Percentiles rank a stretch among this genome's conserved stretches.
phyloP scores from a whole-genome alignment of 2,888 invertebrate species.

The Epinotia demarniana region DNA sequence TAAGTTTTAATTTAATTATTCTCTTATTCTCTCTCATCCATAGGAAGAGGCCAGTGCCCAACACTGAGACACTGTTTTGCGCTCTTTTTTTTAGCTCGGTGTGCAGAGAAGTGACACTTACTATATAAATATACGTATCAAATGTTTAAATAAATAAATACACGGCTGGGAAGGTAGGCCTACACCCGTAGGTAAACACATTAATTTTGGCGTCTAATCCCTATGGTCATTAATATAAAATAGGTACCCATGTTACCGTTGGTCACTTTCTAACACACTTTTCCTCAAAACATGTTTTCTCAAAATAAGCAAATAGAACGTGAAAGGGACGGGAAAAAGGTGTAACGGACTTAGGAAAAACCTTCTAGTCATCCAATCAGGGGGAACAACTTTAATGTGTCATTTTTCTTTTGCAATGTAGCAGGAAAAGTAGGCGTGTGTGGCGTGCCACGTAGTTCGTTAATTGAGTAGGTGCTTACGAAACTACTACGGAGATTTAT shows the following conservation, averaged over 20 bases:
- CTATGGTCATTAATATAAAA: background rate
- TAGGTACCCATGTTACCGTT: background rate
- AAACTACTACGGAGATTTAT: background rate
- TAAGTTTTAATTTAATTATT: too few relatives aligned
- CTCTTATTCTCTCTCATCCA: too few relatives aligned
- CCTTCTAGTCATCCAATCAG: conserved; percentile 13
- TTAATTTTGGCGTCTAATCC: background rate
- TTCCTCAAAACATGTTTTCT: conserved; percentile 14
- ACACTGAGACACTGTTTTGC: too few relatives aligned
- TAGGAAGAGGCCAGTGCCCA: too few relatives aligned
- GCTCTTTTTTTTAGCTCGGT: too few relatives aligned
- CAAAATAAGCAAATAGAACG: conserved; percentile 11
- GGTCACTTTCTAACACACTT: conserved; percentile 7
- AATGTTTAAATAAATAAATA: too few relatives aligned
- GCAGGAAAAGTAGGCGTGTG: background rate
- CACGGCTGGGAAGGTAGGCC: too few relatives aligned
- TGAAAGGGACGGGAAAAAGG: conserved; percentile 12
- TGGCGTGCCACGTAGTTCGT: background rate
- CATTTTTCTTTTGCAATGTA: conserved; percentile 10
- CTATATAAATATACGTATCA: too few relatives aligned
- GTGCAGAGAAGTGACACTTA: too few relatives aligned
- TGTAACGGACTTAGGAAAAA: conserved; percentile 11
- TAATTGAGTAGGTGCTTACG: background rate
- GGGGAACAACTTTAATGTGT: background rate
- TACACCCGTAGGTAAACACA: too few relatives aligned